A percentile compares a stretch with the other conserved stretches of the same genome.
These are phyloP conservation scores for Carlito syrichta DNA, from an alignment of 2,113 vertebrate genomes.

Conservation along the genomic window DNA sequence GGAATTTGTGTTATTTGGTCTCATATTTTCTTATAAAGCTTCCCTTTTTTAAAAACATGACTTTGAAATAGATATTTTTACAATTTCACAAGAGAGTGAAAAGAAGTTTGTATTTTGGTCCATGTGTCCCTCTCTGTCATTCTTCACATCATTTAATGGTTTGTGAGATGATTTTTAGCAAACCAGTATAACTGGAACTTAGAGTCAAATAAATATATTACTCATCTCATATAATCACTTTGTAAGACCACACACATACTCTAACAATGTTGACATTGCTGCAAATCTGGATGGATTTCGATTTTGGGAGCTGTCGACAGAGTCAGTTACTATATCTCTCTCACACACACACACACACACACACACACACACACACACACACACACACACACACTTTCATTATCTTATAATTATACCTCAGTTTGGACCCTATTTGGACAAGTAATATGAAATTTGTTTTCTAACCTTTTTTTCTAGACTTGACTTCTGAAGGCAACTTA, in stretches of 20 bases:
- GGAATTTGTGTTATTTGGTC: background rate
- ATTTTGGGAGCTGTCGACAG: background rate
- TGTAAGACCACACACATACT: background rate
- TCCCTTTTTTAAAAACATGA: background rate
- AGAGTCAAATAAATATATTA: background rate
- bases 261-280: background rate
- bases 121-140: background rate
- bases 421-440: background rate
- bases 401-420: background rate
- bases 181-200: background rate
- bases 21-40: background rate
- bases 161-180: background rate
- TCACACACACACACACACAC: background rate
- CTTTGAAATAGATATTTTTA: background rate
- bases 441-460: constrained; percentile 26
- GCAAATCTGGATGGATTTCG: background rate
- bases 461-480: background rate
- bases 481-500: background rate
- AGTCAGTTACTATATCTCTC: background rate
- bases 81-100: background rate
- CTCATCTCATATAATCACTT: background rate
- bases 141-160: background rate
- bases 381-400: constrained; percentile 4
- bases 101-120: background rate
- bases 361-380: background rate